Evolutionary conservation across 53 echinoderm and acorn worm genomes (phyloP).

Genomic region (Paelopatides confundens): DNA sequence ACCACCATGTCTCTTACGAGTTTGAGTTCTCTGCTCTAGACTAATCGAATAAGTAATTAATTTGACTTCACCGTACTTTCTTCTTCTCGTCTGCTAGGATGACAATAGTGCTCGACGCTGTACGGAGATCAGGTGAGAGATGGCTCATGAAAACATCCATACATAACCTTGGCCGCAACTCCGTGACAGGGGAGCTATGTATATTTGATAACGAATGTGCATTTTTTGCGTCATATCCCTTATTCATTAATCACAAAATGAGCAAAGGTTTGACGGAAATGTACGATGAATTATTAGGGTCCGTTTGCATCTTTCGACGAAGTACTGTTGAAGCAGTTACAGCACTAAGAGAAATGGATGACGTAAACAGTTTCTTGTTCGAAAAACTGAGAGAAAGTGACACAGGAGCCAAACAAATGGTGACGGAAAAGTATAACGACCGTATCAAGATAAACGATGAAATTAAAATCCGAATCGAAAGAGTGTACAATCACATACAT

Average conservation of each 20-base stretch:
- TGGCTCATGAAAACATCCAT: conserved; percentile 1
- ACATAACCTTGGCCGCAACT: conserved; percentile 10
- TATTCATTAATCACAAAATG: background rate
- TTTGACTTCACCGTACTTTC: no score
- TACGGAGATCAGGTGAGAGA: background rate
- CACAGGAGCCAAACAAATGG: background rate
- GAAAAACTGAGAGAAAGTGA: background rate
- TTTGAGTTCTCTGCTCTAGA: no score
- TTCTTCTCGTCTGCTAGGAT: background rate
- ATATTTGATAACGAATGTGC: conserved; percentile 49
- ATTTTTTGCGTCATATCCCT: conserved; percentile 14
- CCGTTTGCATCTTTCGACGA: conserved; percentile 39
- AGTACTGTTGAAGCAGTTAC: conserved; percentile 20
- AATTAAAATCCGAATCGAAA: conserved; percentile 1
- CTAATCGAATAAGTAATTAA: no score
- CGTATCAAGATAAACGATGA: background rate
- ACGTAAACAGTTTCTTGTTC: background rate
- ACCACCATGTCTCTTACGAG: no score
- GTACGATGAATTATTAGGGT: conserved; percentile 3
- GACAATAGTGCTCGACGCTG: conserved; percentile 30
- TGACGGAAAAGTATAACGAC: background rate
- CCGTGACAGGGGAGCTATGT: conserved; percentile 12
- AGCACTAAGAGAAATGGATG: background rate
- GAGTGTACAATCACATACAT: conserved; percentile 8
- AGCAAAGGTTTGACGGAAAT: background rate